Conservation (phyloP, 2,888 invertebrate species). For the Xanthia icteritia region DNA sequence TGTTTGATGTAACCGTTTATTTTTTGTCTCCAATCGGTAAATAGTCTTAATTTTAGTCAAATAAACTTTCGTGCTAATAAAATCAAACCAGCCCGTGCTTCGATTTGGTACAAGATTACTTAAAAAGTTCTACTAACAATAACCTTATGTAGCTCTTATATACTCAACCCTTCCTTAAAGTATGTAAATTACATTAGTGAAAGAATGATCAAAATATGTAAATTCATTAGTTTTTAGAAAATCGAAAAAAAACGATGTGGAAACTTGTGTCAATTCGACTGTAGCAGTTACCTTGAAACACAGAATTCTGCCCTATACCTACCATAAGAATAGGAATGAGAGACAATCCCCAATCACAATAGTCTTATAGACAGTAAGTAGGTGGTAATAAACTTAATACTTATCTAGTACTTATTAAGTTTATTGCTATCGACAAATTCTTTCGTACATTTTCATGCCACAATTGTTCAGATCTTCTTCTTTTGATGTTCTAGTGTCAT, state of each 20-base stretch:
- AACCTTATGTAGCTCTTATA: neutral
- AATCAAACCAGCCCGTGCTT: neutral
- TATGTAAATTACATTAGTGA: neutral
- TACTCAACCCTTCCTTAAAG: neutral
- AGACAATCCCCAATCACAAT: neutral
- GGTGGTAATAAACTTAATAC: no score
- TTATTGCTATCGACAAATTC: no score
- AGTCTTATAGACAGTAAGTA: no score
- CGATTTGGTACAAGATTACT: neutral
- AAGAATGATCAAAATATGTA: neutral
- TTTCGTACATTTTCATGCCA: no score
- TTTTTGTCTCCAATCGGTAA: slow-evolving; percentile 17
- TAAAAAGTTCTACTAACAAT: neutral
- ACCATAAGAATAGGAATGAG: neutral
- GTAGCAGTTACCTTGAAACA: neutral
- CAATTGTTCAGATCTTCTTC: neutral
- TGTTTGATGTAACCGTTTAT: neutral
- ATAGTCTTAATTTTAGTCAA: neutral
- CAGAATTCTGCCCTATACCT: neutral
- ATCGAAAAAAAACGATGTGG: no score
- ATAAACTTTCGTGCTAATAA: no score
- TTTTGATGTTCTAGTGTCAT: neutral
- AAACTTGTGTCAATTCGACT: no score
- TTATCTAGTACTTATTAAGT: no score
- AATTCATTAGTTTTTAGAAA: neutral